Conservation (phyloP, 1,140 invertebrate genomes). For the Neoseiulus cucumeris region DNA sequence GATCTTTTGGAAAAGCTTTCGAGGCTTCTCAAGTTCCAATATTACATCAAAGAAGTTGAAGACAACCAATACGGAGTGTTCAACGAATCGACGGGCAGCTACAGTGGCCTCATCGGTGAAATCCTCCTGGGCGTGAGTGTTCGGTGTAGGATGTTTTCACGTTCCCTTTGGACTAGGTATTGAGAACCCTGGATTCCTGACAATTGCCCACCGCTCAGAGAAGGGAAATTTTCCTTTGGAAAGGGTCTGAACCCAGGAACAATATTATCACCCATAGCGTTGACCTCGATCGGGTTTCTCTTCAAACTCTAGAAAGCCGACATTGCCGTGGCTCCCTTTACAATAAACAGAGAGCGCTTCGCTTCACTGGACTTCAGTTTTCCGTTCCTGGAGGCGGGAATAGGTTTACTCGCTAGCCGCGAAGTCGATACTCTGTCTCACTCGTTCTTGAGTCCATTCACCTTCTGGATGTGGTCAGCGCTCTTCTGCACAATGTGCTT, state of each 20-base stretch:
- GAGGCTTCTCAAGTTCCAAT: background rate
- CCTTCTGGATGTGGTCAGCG: background rate
- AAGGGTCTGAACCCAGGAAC: no score
- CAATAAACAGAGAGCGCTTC: background rate
- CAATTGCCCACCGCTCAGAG: no score
- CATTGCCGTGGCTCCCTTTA: background rate
- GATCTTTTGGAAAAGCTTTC: background rate
- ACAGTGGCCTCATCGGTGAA: conserved; percentile 1
- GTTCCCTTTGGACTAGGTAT: no score
- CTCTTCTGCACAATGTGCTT: background rate
- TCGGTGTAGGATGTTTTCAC: background rate
- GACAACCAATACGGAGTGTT: background rate
- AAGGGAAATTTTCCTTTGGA: no score
- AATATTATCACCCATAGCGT: no score
- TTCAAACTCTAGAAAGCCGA: conserved; percentile 6
- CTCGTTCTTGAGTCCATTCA: background rate
- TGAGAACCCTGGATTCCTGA: no score
- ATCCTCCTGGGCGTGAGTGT: background rate
- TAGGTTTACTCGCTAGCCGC: background rate
- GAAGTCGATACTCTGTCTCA: background rate
- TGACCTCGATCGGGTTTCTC: no score
- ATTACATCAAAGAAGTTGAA: conserved; percentile 8
- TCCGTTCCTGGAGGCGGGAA: background rate
- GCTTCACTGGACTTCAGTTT: background rate
- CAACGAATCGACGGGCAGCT: background rate